Evolutionary conservation across 1,140 invertebrate species (phyloP).

Genomic region (Arion vulgaris): DNA sequence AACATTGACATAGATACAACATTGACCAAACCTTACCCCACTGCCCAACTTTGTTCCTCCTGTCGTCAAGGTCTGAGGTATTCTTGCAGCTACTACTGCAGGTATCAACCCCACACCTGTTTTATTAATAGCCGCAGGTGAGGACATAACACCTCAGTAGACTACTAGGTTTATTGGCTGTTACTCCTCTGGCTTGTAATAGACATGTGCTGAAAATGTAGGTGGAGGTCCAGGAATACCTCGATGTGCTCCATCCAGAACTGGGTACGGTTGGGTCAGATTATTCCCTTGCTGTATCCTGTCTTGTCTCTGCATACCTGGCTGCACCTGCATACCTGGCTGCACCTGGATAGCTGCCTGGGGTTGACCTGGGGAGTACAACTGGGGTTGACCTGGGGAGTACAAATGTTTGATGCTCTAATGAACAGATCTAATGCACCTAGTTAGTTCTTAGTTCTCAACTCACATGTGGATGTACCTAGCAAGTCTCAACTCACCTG

Average conservation of each 20-base stretch:
- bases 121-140: neutral
- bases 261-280: neutral
- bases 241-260: neutral
- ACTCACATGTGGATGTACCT: too few relatives aligned
- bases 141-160: neutral
- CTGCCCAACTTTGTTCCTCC: neutral
- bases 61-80: neutral
- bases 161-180: neutral
- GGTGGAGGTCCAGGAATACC: neutral
- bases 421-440: too few relatives aligned
- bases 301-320: neutral
- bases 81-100: neutral
- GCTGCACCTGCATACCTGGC: neutral
- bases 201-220: constrained; percentile 37
- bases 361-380: too few relatives aligned
- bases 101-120: neutral
- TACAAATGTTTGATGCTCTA: too few relatives aligned
- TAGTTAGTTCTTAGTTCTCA: too few relatives aligned
- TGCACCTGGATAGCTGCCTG: neutral
- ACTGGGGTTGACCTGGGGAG: too few relatives aligned
- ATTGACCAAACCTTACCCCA: neutral
- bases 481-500: too few relatives aligned
- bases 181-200: constrained; percentile 13
- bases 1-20: too few relatives aligned
- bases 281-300: neutral